Evolutionary conservation across 2,888 invertebrate genomes (phyloP).

Genomic region (Branchinecta sandiegonensis): DNA sequence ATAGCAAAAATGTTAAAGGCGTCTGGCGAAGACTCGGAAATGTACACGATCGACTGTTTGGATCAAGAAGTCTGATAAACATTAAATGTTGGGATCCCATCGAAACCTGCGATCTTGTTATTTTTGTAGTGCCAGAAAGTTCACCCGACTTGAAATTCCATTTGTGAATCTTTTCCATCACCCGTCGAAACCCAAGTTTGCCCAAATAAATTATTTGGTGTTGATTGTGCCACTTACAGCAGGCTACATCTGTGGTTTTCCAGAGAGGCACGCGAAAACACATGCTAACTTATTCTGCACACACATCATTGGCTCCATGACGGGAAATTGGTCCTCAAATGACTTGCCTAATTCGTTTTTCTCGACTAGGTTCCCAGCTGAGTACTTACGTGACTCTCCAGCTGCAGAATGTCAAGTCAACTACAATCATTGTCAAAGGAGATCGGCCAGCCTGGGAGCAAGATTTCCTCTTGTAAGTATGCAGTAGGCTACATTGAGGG

Average conservation of each 20-base stretch:
- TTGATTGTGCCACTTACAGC: too few relatives aligned
- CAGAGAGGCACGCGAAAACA: not conserved
- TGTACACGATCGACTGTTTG: too few relatives aligned
- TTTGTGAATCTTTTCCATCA: too few relatives aligned
- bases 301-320: not conserved
- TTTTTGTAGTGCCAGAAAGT: too few relatives aligned
- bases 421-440: constrained; percentile 91
- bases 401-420: constrained; percentile 94
- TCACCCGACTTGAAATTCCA: too few relatives aligned
- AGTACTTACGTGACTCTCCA: constrained; percentile 93
- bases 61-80: too few relatives aligned
- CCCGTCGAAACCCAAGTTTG: too few relatives aligned
- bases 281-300: not conserved
- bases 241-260: not conserved
- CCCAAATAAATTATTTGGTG: too few relatives aligned
- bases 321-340: not conserved
- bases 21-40: too few relatives aligned
- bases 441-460: constrained; percentile 94
- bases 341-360: constrained; percentile 22
- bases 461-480: constrained; percentile 95
- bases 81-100: too few relatives aligned
- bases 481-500: not conserved
- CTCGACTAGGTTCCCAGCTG: constrained; percentile 63
- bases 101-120: too few relatives aligned
- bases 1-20: too few relatives aligned